Conservation (phyloP, 2,888 invertebrate genomes). For the Drosophila anceps region DNA sequence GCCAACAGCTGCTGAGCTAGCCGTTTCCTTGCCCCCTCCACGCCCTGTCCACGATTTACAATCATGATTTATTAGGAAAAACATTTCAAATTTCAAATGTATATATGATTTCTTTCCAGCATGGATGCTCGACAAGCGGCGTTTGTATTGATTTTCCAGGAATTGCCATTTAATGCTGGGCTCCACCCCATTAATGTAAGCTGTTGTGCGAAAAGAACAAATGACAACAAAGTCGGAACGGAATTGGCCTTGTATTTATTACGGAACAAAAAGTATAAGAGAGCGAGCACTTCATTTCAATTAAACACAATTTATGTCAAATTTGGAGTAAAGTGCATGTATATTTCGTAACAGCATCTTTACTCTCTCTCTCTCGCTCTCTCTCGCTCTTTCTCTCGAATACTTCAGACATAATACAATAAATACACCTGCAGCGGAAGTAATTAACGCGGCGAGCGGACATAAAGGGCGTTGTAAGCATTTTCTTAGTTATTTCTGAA, state of each 20-base stretch:
- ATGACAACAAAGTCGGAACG: not conserved
- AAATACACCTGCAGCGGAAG: slow-evolving; percentile 73
- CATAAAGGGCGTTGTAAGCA: slow-evolving; percentile 64
- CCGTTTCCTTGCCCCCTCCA: not conserved
- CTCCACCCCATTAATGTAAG: slow-evolving; percentile 46
- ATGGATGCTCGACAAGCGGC: slow-evolving; percentile 20
- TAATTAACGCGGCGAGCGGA: slow-evolving; percentile 69
- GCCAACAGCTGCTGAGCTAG: slow-evolving; percentile 57
- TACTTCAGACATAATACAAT: slow-evolving; percentile 56
- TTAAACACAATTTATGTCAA: slow-evolving; percentile 70
- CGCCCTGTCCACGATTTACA: not conserved
- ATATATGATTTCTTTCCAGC: slow-evolving; percentile 8
- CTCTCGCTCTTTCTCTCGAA: slow-evolving; percentile 5
- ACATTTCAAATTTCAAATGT: slow-evolving; percentile 51
- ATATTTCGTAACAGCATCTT: slow-evolving; percentile 62
- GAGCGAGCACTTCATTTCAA: slow-evolving; percentile 63
- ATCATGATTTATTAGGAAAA: slow-evolving; percentile 67
- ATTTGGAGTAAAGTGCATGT: slow-evolving; percentile 59
- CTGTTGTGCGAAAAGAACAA: not conserved
- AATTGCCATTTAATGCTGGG: slow-evolving; percentile 43
- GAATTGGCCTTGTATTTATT: slow-evolving; percentile 7
- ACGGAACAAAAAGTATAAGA: not conserved
- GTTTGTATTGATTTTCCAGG: slow-evolving; percentile 64
- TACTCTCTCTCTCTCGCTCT: not conserved
- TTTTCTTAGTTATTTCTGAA: slow-evolving; percentile 55